These are phyloP conservation scores for Brachionus paranguensis DNA, from an alignment of 1,140 invertebrate species.

Conservation along the genomic window DNA sequence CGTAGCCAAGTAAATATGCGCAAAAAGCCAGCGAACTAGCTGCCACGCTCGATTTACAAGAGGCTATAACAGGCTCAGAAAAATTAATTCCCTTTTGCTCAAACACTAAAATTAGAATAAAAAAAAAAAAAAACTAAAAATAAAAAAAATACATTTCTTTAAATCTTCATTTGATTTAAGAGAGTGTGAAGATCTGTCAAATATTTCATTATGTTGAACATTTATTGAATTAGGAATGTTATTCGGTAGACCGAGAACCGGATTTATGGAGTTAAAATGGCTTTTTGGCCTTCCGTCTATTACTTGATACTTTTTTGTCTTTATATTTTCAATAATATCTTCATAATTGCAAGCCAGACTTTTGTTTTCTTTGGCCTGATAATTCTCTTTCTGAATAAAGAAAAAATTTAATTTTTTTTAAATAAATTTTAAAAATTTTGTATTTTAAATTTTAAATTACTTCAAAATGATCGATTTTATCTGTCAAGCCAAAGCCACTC, in stretches of 20 bases:
- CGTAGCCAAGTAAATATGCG: not conserved
- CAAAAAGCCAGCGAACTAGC: conserved; percentile 3
- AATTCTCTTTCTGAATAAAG: conserved; percentile 10
- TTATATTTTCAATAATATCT: conserved; percentile 7
- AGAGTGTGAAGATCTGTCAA: not conserved
- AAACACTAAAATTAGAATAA: not conserved
- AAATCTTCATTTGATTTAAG: not conserved
- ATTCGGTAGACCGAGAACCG: not conserved
- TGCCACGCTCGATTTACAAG: not conserved
- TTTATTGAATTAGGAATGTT: conserved; percentile 21
- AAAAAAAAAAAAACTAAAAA: not conserved
- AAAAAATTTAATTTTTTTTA: not conserved
- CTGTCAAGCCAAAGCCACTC: not conserved
- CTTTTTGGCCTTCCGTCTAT: not conserved
- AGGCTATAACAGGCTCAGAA: not conserved
- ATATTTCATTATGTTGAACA: conserved; percentile 27
- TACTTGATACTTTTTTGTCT: not conserved
- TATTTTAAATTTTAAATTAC: not conserved
- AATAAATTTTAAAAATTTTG: too few species aligned
- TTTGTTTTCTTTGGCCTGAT: not conserved
- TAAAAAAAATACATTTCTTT: conserved; percentile 10
- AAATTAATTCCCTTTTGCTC: conserved; percentile 12
- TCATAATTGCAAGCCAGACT: not conserved
- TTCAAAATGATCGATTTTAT: not conserved
- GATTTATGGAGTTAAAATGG: conserved; percentile 10